Evolutionary conservation across 2,113 vertebrate species (phyloP).

Genomic region (Caretta caretta): DNA sequence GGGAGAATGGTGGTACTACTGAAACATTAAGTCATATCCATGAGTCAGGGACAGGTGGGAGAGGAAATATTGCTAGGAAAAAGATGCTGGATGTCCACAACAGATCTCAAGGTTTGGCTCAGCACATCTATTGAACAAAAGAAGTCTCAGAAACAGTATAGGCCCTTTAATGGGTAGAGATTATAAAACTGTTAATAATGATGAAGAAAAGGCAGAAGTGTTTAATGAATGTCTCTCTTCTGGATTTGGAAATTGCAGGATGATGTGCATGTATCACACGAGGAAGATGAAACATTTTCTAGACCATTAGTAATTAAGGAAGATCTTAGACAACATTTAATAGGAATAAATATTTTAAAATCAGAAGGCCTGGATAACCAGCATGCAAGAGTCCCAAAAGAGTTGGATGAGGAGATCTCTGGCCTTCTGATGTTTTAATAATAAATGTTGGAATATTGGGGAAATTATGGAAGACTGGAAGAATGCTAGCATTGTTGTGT

Average conservation of each 20-base stretch:
- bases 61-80: background rate
- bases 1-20: background rate
- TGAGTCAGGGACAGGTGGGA: background rate
- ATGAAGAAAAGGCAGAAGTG: background rate
- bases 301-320: background rate
- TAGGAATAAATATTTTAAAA: background rate
- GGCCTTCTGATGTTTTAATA: too few species aligned
- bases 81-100: background rate
- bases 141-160: background rate
- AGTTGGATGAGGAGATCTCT: background rate
- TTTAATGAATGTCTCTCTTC: background rate
- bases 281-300: background rate
- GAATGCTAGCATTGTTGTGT: background rate
- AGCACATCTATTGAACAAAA: background rate
- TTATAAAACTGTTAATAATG: background rate
- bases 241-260: background rate
- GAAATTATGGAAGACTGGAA: background rate
- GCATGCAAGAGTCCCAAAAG: background rate
- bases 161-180: background rate
- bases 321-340: background rate
- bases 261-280: background rate
- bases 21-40: background rate
- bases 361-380: background rate
- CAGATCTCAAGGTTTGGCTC: background rate
- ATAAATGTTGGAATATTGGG: background rate